Evolutionary conservation across 2,797 vertebrate species (phyloP).

Genomic region (Podargus strigoides): DNA sequence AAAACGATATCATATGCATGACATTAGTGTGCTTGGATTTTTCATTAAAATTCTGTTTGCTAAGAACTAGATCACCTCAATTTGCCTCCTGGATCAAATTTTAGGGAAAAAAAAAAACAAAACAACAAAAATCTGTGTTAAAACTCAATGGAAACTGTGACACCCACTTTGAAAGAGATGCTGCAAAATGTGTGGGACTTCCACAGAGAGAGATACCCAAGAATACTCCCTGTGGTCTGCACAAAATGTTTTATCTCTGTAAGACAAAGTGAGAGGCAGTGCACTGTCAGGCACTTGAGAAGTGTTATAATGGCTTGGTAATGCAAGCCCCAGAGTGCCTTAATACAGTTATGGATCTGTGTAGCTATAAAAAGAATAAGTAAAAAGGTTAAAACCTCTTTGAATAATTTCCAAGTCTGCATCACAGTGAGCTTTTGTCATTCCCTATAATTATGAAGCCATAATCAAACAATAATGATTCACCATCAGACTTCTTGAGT

Average conservation of each 20-base stretch:
- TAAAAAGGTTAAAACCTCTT: not conserved
- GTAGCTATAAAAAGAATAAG: constrained; percentile 37
- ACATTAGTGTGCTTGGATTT: not conserved
- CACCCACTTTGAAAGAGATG: not conserved
- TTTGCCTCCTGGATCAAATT: not conserved
- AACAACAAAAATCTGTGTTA: not conserved
- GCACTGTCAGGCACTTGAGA: not conserved
- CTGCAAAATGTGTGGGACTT: not conserved
- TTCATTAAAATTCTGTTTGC: not conserved
- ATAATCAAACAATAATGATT: constrained; percentile 39
- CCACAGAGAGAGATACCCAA: not conserved
- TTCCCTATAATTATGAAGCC: not conserved
- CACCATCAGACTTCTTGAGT: not conserved
- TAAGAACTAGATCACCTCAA: not conserved
- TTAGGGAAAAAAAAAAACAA: not conserved
- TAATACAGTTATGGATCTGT: not conserved
- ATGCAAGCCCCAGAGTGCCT: not conserved
- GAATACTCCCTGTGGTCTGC: not conserved
- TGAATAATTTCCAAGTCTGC: constrained; percentile 31
- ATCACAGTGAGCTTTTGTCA: not conserved
- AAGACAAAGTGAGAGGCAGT: not conserved
- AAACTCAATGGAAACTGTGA: not conserved
- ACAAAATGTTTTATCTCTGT: not conserved
- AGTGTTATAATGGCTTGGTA: not conserved
- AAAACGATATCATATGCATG: not conserved